Evolutionary conservation across 2,888 invertebrate species (phyloP), one percentile per base, ranked within the genome.

Genomic region (Strigamia maritima): DNA sequence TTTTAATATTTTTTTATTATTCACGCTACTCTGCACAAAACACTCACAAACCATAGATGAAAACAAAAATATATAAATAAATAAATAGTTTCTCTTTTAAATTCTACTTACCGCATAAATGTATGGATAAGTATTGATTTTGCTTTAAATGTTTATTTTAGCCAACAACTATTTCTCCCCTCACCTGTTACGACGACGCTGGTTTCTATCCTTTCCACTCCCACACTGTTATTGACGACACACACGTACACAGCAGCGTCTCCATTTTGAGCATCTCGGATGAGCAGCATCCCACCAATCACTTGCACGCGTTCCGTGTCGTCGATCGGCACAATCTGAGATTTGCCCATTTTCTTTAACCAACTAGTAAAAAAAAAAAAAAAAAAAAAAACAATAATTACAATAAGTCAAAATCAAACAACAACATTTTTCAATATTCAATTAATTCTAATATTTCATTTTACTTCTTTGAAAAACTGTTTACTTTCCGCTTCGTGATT

Each of bases 221-320:
- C 97, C 75, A 97, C 95, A 0, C 94, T 94, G 86, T 98, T 98
- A 85, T 95, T 95, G 0, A 96, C 97, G 81, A 96, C 94, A 86
- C 97, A 97, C 81, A 94, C 88, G 86, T 97, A 98, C 87, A 94
- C 94, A 84, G 97, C 97, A 81, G 95, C 95, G 87, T 98, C 97
- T 84, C 93, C 93, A 74, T 95, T 94, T 84, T 92, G 92, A n/a
- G 96, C 95, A 85, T 95, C 94, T 82, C 93, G 91, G 83, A 98
- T 95, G 83, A 97, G 94, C 83, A 98, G 88, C 81, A 97, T 97
- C 80, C 97, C 97, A 81, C 96, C 95, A 22, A 95, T 94, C 88
- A 96, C 95, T 84, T 94, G 93, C 24, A 95, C 93, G 83, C 96
- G 90, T 81, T 95, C 95, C 85, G 82, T 82, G 75, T 94, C 93